Percentiles rank a stretch among this genome's conserved stretches.
These are phyloP conservation scores for Gonocerus acuteangulatus DNA, from an alignment of 2,888 invertebrate species.

Conservation along the genomic window DNA sequence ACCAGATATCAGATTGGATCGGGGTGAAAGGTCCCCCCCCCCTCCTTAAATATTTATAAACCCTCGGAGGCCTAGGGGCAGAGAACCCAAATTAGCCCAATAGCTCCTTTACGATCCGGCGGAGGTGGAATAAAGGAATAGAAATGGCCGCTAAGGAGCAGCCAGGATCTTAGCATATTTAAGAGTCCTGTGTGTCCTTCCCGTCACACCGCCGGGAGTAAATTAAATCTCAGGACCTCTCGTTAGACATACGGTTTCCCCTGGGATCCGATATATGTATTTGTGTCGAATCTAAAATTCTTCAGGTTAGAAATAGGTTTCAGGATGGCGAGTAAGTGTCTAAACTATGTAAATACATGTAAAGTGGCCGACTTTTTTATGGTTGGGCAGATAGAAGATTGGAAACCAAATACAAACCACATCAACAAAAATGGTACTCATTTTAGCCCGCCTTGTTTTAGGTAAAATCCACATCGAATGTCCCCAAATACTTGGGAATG, in stretches of 20 bases:
- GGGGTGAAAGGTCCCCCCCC: neutral
- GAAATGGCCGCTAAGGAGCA: slow-evolving; percentile 9
- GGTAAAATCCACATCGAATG: too few relatives aligned
- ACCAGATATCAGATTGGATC: neutral
- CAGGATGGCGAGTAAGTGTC: too few relatives aligned
- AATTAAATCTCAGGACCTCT: neutral
- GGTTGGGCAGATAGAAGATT: too few relatives aligned
- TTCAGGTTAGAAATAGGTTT: too few relatives aligned
- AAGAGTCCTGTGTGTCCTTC: neutral
- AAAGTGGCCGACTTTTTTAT: too few relatives aligned
- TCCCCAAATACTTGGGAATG: too few relatives aligned
- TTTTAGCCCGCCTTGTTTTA: too few relatives aligned
- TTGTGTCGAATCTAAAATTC: too few relatives aligned
- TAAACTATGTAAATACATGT: too few relatives aligned
- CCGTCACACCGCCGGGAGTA: neutral
- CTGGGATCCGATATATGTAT: too few relatives aligned
- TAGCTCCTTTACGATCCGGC: slow-evolving; percentile 16
- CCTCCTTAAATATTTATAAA: slow-evolving; percentile 23
- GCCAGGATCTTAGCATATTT: slow-evolving; percentile 14
- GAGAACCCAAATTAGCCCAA: slow-evolving; percentile 16
- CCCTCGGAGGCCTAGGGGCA: neutral
- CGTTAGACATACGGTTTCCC: neutral
- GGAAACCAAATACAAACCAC: too few relatives aligned
- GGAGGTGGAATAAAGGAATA: slow-evolving; percentile 11
- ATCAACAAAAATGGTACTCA: too few relatives aligned